Evolutionary conservation across 2,888 invertebrate species (phyloP).

Genomic region (Endotricha flammealis): DNA sequence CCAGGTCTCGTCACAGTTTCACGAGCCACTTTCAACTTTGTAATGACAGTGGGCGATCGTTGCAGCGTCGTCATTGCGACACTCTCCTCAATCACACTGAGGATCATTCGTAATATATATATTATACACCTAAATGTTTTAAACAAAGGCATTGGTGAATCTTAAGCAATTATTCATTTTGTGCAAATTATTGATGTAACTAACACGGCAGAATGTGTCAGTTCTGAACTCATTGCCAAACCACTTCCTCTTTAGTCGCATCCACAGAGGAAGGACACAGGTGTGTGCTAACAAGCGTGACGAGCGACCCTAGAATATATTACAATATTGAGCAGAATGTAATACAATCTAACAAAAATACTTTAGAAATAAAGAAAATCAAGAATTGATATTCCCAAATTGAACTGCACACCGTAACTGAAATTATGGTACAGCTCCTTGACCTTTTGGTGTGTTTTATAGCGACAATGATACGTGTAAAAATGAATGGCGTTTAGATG

Average conservation of each 20-base stretch:
- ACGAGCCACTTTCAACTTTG: conserved; percentile 58
- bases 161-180: background rate
- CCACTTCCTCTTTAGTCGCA: conserved; percentile 7
- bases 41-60: conserved; percentile 45
- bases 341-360: too few relatives aligned
- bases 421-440: background rate
- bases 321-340: background rate
- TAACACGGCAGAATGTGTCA: background rate
- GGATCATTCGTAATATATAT: conserved; percentile 23
- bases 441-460: conserved; percentile 3
- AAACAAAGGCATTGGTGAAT: conserved; percentile 13
- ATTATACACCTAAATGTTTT: conserved; percentile 9
- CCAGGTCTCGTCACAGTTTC: conserved; percentile 56
- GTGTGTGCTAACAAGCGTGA: background rate
- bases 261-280: conserved; percentile 4
- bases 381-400: too few relatives aligned
- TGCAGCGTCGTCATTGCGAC: conserved; percentile 38
- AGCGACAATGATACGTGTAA: conserved; percentile 14
- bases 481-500: conserved; percentile 16
- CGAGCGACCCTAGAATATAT: conserved; percentile 1
- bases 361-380: too few relatives aligned
- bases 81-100: conserved; percentile 29
- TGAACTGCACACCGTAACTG: too few relatives aligned
- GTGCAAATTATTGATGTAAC: background rate
- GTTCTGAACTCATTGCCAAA: conserved; percentile 8